Base-by-base conservation (phyloP, 1,140 invertebrate species). In the Cherax destructor region DNA sequence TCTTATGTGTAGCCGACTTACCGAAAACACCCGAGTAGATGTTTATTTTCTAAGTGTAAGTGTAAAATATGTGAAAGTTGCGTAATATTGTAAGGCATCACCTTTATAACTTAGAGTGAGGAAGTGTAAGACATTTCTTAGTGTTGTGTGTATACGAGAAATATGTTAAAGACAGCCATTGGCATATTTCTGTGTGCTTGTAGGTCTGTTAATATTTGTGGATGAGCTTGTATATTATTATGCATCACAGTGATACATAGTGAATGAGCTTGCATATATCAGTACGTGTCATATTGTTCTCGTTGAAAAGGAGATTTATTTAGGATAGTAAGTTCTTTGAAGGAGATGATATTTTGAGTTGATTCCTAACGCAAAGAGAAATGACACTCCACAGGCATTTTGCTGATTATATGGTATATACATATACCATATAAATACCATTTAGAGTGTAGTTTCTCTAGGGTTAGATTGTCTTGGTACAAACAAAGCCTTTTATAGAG, bases 401-500 rank as follows among this genome's bases (percentile, higher is more conserved):
- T 65, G 13, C 61, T 21, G 21, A 18, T 72, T 72, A 30, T 72
- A n/a, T 72, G 69, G 11, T 24, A 30, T 24, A 24, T 6, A 24
- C 69, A n/a, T 7, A n/a, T n/a, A n/a, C 24, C 69, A 24, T 30
- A 18, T 24, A 7, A 5, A 30, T 83, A 83, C 59, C 21, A 9
- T 7, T 74, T 83, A 83, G 81, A 61, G 81, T 83, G 81, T 69
- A 69, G 69, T 61, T 83, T 30, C 80, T 61, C 41, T 83, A 83
- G 81, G 24, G 69, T 83, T 83, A 83, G 59, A 41, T 69, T 83
- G 10, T 24, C 13, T 47, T 83, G 81, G 81, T 83, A 83, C 81
- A 83, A 83, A 83, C 81, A 83, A 83, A 83, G 81, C 81, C 81
- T 83, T 83, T 65, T 74, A 74, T 74, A 74, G 30, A 74, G 69